Evolutionary conservation across 1,140 invertebrate species (phyloP).

Genomic region (Bombus turneri): DNA sequence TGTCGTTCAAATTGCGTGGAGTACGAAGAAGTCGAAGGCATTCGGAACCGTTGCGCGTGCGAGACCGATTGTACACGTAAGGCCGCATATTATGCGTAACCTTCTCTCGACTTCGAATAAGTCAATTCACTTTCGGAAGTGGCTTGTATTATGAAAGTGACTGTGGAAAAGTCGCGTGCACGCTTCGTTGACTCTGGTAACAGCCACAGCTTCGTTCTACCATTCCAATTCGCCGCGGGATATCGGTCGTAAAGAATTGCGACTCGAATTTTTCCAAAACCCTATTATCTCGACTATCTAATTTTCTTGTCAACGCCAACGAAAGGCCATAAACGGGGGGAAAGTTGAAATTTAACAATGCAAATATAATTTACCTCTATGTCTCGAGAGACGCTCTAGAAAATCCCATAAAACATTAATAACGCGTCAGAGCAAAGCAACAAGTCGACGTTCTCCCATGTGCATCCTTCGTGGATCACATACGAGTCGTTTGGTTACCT

Average conservation of each 20-base stretch:
- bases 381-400: too few relatives aligned
- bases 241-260: constrained; percentile 56
- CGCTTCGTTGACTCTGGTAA: constrained; percentile 64
- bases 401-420: not conserved
- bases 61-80: constrained; percentile 35
- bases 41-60: constrained; percentile 3
- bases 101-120: constrained; percentile 58
- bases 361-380: too few relatives aligned
- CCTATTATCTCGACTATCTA: not conserved
- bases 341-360: too few relatives aligned
- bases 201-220: constrained; percentile 45
- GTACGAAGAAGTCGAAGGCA: constrained; percentile 29
- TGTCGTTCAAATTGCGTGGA: too few relatives aligned
- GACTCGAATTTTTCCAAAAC: constrained; percentile 38
- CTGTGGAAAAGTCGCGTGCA: constrained; percentile 67
- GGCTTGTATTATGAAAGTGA: constrained; percentile 65
- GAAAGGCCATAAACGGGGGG: not conserved
- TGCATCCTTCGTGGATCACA: not conserved
- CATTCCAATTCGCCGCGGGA: constrained; percentile 63
- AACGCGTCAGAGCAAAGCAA: not conserved
- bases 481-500: not conserved
- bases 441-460: not conserved
- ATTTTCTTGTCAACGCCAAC: not conserved
- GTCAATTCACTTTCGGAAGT: constrained; percentile 70
- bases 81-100: constrained; percentile 55